Base-by-base conservation (phyloP, 2,888 invertebrate species). In the Eulithis prunata region DNA sequence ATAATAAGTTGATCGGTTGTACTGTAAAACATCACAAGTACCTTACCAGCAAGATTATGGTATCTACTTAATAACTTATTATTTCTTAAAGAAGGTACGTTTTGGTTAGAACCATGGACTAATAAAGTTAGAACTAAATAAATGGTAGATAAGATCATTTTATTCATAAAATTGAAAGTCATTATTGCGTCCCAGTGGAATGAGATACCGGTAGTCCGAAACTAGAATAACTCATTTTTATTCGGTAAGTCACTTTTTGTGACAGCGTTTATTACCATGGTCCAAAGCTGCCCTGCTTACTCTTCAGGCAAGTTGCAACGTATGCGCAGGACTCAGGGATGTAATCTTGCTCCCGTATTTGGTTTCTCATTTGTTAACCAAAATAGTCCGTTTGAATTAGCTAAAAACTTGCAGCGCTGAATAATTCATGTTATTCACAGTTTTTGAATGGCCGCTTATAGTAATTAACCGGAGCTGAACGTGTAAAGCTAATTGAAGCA, bases 361-460 rank as follows among this genome's bases (percentile, higher is more conserved):
- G 64, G 53, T 28, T 73, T 59, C 73, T 75, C 65, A 78, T 83
- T 83, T 79, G 79, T 77, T 75, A 78, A 78, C 71, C 77, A 78
- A 77, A 81, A 73, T 68, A 74, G 73, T 60, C 63, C 49, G 65
- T 57, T 63, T 64, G 62, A 74, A 74, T 75, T 74, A 71, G 57
- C 65, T 71, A 54, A 73, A 66, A 71, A 72, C 72, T 70, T 69
- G 63, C 62, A 57, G 63, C 59, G 56, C 45, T 70, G 65, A 71
- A 73, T 68, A 45, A 71, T 70, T 70, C 66, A 71, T 71, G 59
- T 38, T 36, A 58, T 55, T n/a, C 36, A 47, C 61, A 49, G 61
- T 65, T 69, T 63, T 61, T 64, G 62, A 59, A 62, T 62, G 53
- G 62, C 45, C 41, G 47, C 45, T 62, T 61, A 68, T 63, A 43